Conservation (phyloP, 2,888 invertebrate species). For the Agrotis ipsilon region DNA sequence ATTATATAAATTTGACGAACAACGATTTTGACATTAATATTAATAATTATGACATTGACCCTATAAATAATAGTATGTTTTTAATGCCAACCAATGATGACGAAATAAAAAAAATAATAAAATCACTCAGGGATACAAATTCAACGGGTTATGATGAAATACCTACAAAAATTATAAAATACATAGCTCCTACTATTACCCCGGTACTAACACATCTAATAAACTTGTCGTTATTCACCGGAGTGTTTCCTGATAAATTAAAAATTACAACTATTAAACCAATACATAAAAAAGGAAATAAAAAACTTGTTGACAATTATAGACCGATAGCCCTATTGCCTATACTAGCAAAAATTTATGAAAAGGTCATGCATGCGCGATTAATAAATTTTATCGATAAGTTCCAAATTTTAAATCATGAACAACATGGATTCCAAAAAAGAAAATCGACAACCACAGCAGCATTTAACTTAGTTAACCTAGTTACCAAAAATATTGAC, state of each 20-base stretch:
- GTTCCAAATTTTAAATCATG: conserved; percentile 4
- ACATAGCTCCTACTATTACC: conserved; percentile 1
- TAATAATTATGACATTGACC: background rate
- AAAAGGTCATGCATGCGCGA: conserved; percentile 1
- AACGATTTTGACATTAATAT: too few species aligned
- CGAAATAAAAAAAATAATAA: conserved; percentile 10
- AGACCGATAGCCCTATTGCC: conserved; percentile 1
- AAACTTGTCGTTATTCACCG: too few species aligned
- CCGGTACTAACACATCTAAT: conserved; percentile 2
- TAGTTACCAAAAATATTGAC: background rate
- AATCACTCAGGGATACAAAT: conserved; percentile 9
- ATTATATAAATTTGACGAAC: too few species aligned
- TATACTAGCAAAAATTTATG: background rate
- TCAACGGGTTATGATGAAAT: conserved; percentile 7
- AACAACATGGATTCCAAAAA: conserved; percentile 6
- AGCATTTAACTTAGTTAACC: conserved; percentile 84
- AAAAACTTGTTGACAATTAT: conserved; percentile 1
- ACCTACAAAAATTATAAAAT: conserved; percentile 7
- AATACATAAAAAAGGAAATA: conserved; percentile 4
- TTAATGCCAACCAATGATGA: background rate
- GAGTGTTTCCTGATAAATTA: too few species aligned
- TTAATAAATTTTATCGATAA: background rate
- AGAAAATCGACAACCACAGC: conserved; percentile 11
- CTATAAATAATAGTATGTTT: conserved; percentile 1
- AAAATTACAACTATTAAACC: too few species aligned